These are phyloP conservation scores for Adrianichthys oophorus DNA, from an alignment of 2,797 vertebrate species.

Conservation along the genomic window DNA sequence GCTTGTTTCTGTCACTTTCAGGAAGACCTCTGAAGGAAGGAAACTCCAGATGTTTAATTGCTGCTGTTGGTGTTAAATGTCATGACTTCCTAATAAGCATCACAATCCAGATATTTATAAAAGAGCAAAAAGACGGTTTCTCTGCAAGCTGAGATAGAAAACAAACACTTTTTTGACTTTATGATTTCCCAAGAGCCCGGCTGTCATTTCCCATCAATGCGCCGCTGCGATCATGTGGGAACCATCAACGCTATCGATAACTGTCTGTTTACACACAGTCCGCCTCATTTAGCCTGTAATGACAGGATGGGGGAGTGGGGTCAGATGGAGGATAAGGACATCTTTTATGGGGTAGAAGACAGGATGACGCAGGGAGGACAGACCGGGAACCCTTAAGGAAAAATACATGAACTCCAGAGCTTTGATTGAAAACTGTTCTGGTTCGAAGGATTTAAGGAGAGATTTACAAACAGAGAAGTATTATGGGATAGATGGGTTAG, in stretches of 20 bases:
- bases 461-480: too few relatives aligned
- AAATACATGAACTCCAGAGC: too few relatives aligned
- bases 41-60: neutral
- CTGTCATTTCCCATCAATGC: conserved; percentile 38
- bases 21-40: neutral
- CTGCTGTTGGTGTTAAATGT: conserved; percentile 13
- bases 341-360: conserved; percentile 8
- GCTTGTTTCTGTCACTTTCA: conserved; percentile 12
- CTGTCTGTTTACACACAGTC: conserved; percentile 45
- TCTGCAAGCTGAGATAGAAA: too few relatives aligned
- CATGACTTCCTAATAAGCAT: conserved; percentile 2
- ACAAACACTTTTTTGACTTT: too few relatives aligned
- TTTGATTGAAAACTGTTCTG: too few relatives aligned
- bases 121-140: too few relatives aligned
- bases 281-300: conserved; percentile 47
- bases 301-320: neutral
- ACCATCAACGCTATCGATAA: conserved; percentile 20
- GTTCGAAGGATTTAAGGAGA: too few relatives aligned
- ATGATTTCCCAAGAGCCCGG: conserved; percentile 7
- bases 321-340: neutral
- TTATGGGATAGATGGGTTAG: too few relatives aligned
- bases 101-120: neutral
- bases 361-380: neutral
- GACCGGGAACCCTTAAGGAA: neutral
- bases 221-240: neutral